Percentiles rank a stretch among this genome's conserved stretches.
phyloP scores from a whole-genome alignment of 2,113 vertebrate species.

The Myotis davidii region DNA sequence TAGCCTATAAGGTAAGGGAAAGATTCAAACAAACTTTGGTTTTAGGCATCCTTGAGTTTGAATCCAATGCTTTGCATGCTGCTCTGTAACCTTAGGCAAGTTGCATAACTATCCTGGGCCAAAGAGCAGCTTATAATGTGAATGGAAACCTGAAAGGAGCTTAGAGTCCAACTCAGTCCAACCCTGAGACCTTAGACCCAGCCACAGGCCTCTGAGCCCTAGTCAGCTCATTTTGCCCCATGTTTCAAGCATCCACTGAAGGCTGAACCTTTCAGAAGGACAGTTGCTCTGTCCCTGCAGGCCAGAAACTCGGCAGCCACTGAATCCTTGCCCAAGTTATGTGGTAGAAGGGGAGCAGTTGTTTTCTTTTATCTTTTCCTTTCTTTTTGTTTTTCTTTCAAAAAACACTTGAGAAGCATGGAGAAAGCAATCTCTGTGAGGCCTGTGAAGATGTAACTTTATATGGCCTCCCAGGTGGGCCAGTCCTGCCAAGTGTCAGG shows the following conservation, averaged over 20 bases:
- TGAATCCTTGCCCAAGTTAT: constrained; percentile 60
- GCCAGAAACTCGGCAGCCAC: constrained; percentile 71
- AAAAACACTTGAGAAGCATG: constrained; percentile 77
- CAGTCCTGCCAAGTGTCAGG: constrained; percentile 59
- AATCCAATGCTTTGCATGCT: neutral
- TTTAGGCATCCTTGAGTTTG: neutral
- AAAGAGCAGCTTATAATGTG: neutral
- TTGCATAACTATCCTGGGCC: neutral
- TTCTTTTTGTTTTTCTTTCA: constrained; percentile 68
- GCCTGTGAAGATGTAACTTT: constrained; percentile 79
- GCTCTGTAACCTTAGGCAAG: neutral
- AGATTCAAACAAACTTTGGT: neutral
- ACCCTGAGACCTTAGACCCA: neutral
- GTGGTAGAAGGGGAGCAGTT: constrained; percentile 12
- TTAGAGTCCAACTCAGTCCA: neutral
- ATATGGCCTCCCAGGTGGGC: constrained; percentile 72
- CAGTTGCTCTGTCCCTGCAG: neutral
- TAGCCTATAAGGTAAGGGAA: neutral
- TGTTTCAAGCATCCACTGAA: neutral
- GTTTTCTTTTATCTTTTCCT: constrained; percentile 31
- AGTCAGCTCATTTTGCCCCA: neutral
- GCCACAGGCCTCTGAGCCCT: neutral
- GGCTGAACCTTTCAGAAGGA: neutral
- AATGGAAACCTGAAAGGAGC: constrained; percentile 34
- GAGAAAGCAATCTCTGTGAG: constrained; percentile 72